Conservation (phyloP, 2,888 invertebrate genomes). For the Archips crataeganus region DNA sequence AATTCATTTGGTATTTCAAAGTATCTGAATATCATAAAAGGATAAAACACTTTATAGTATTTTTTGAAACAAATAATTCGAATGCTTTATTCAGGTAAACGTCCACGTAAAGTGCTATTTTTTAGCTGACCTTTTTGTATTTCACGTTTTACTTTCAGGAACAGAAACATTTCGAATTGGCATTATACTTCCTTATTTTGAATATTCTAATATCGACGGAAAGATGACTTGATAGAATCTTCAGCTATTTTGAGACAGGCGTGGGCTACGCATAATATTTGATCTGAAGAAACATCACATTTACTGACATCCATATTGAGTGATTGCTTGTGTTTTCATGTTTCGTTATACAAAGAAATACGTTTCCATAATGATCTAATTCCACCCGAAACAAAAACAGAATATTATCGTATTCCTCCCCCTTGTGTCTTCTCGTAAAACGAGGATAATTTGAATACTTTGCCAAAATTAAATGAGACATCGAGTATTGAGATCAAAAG, state of each 20-base stretch:
- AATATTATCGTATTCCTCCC: slow-evolving; percentile 29
- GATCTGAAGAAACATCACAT: slow-evolving; percentile 8
- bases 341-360: slow-evolving; percentile 11
- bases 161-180: not conserved
- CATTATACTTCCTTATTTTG: not conserved
- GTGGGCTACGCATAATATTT: not conserved
- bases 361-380: slow-evolving; percentile 29
- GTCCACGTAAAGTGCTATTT: not conserved
- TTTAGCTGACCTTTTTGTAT: not conserved
- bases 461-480: slow-evolving; percentile 53
- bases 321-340: slow-evolving; percentile 11
- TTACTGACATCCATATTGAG: slow-evolving; percentile 5
- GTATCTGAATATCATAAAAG: too few species aligned
- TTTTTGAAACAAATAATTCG: not conserved
- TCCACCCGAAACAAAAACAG: slow-evolving; percentile 18
- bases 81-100: not conserved
- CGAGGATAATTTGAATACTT: slow-evolving; percentile 51
- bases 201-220: not conserved
- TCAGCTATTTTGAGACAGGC: not conserved
- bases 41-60: not conserved
- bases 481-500: slow-evolving; percentile 51
- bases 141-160: not conserved
- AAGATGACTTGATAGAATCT: not conserved
- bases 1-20: not conserved
- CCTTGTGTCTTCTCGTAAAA: slow-evolving; percentile 24